A percentile compares a stretch with the other conserved stretches of the same genome.
Evolutionary conservation across 2,113 vertebrate genomes (phyloP).

Genomic region (Struthidea cinerea): DNA sequence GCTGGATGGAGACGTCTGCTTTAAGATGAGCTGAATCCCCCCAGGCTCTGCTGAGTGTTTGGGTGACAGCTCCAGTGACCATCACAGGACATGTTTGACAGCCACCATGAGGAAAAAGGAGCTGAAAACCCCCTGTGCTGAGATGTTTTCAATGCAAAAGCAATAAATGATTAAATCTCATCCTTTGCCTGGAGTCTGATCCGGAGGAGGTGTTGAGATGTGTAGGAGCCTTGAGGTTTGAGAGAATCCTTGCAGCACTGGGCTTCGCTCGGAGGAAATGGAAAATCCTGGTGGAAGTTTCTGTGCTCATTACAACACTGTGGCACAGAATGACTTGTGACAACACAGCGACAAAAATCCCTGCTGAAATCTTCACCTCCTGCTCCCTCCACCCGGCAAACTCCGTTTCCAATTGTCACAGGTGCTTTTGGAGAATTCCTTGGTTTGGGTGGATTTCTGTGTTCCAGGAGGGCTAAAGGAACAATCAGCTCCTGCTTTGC

Average conservation of each 20-base stretch:
- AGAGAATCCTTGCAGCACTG: not conserved
- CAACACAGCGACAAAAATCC: not conserved
- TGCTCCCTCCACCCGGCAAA: not conserved
- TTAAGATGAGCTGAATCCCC: not conserved
- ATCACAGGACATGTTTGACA: not conserved
- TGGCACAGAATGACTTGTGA: not conserved
- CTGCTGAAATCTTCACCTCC: not conserved
- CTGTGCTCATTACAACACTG: fast-evolving
- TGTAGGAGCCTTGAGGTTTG: not conserved
- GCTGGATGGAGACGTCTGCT: not conserved
- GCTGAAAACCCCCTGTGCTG: not conserved
- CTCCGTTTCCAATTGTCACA: not conserved
- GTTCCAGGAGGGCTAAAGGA: not conserved
- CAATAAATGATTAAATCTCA: not conserved
- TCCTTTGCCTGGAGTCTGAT: not conserved
- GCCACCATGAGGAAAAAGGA: not conserved
- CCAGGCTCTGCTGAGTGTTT: not conserved
- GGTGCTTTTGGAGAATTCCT: not conserved
- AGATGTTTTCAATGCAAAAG: not conserved
- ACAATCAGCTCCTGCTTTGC: not conserved
- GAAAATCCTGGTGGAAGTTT: not conserved
- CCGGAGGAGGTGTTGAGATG: not conserved
- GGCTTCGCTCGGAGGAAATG: not conserved
- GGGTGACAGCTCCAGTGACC: not conserved
- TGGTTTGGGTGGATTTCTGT: not conserved